Percentiles rank a stretch among this genome's conserved stretches.
phyloP scores from a whole-genome alignment of 2,113 vertebrate genomes.

The Desmodus rotundus region DNA sequence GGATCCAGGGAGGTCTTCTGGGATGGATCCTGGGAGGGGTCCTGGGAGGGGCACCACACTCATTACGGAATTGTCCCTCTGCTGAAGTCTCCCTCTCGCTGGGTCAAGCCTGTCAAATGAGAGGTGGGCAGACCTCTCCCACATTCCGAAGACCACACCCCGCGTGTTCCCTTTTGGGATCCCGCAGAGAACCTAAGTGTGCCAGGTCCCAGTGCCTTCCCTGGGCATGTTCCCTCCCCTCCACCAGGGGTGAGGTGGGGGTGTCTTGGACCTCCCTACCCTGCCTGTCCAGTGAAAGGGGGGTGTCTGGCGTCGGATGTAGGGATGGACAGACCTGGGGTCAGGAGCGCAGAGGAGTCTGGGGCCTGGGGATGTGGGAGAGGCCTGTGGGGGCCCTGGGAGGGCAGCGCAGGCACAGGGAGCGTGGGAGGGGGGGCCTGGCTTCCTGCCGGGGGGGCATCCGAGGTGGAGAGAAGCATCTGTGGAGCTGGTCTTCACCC shows the following conservation, averaged over 20 bases:
- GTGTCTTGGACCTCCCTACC: too few relatives aligned
- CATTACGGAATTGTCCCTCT: neutral
- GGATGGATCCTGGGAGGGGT: neutral
- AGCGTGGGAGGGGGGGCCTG: neutral
- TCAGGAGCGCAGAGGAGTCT: neutral
- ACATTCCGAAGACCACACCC: neutral
- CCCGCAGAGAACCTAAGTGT: neutral
- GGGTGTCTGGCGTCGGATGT: neutral
- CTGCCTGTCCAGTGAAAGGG: neutral
- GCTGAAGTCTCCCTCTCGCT: neutral
- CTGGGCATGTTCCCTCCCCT: neutral
- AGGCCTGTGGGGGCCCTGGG: neutral
- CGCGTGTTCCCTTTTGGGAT: neutral
- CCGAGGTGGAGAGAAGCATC: neutral
- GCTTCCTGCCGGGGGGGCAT: slow-evolving; percentile 8
- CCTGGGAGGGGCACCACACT: neutral
- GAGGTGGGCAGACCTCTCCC: neutral
- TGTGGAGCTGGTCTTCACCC: neutral
- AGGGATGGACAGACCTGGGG: neutral
- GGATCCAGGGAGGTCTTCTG: neutral
- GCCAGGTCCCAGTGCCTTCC: neutral
- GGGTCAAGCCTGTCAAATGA: neutral
- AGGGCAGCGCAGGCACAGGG: neutral
- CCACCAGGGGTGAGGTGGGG: neutral
- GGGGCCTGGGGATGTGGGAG: neutral